These are phyloP conservation scores for Dasysyrphus tricinctus DNA, from an alignment of 2,888 invertebrate genomes.

Conservation along the genomic window DNA sequence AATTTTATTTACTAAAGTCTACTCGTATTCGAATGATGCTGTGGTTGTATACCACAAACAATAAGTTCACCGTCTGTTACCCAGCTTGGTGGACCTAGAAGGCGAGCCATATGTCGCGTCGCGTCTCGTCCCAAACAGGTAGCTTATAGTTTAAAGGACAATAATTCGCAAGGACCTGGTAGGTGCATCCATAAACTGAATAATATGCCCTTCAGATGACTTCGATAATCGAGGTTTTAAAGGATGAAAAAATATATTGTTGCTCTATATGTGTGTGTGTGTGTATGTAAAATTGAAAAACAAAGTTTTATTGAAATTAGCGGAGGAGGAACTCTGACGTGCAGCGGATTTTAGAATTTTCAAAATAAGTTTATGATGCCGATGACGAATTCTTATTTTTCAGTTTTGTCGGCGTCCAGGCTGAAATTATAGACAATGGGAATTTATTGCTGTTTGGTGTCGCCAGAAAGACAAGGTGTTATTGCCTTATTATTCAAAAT, in stretches of 20 bases:
- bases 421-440: neutral
- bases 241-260: too few species aligned
- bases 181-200: neutral
- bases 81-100: conserved; percentile 1
- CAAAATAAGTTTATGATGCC: conserved; percentile 5
- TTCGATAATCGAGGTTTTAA: conserved; percentile 21
- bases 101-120: conserved; percentile 26
- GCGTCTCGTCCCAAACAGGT: neutral
- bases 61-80: neutral
- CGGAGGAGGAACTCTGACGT: conserved; percentile 1
- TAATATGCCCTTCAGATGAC: neutral
- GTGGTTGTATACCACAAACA: neutral
- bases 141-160: neutral
- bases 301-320: conserved; percentile 8
- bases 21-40: conserved; percentile 2
- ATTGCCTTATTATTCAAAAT: conserved; percentile 28
- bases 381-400: neutral
- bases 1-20: too few species aligned
- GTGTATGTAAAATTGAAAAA: neutral
- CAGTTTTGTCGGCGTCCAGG: neutral
- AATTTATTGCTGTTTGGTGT: conserved; percentile 35
- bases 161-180: neutral
- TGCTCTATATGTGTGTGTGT: too few species aligned
- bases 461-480: conserved; percentile 49
- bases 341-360: neutral